Base-by-base conservation (phyloP, 2,888 invertebrate species). In the Sipha maydis region DNA sequence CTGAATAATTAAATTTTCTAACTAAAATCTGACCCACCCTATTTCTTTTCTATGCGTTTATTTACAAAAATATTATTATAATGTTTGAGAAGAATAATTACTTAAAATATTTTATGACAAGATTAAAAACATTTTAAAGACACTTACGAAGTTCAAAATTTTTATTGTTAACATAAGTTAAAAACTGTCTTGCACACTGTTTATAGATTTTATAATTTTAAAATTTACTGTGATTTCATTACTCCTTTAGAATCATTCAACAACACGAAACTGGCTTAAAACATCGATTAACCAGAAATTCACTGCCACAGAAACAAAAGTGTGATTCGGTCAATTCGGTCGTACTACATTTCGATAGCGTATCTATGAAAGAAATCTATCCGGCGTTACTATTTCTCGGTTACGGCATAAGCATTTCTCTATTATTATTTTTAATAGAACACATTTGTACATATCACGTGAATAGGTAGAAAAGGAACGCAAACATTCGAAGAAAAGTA, bases 201-300 rank as follows among this genome's bases (percentile, higher is more conserved):
- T 67, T 4, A 38, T 19, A 34, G 7, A 25, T 11, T 38, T 75
- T 38, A 34, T 21, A 21, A 4, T 69, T 69, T 28, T 69, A 28
- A 11, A 67, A 61, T 61, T 61, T 21, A 21, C 25, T 25, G 48
- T 48, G 14, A 48, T 61, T 61, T 61, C 25, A 61, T 61, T 82
- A 71, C 25, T 9, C 14, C 71, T 86, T 0, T 31, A 88, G 88
- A 9, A 56, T 88, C 25, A 88, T 88, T 25, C 73, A 75, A 48
- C 88, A 88, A 82, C 17, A 82, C 17, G 88, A 88, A 80, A 28
- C 61, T 19, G 88, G 88, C 19, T 9, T 88, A n/a, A 80, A 41
- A 61, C 17, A 80, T 48, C 79, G 88, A 67, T 82, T 48, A 31
- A 1, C 3, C 31, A 82, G 48, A 19, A 38, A 41, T 1, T 31